These are phyloP conservation scores for Patiria pectinifera DNA, from an alignment of 53 echinoderm and acorn worm species.

Conservation along the genomic window DNA sequence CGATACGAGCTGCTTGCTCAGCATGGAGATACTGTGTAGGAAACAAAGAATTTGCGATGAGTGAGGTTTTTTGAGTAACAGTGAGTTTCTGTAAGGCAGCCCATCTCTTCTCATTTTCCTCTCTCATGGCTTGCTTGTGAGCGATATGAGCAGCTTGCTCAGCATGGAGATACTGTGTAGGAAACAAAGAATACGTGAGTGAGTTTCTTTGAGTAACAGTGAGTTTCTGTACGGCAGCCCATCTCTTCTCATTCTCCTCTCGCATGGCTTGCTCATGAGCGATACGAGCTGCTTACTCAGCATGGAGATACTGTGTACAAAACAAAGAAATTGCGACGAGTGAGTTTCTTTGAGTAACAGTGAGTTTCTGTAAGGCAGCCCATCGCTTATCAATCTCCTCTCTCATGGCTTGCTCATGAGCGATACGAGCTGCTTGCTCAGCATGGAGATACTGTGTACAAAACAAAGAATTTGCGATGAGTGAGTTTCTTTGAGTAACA, in stretches of 20 bases:
- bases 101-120: constrained; percentile 99
- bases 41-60: neutral
- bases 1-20: constrained; percentile 94
- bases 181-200: neutral
- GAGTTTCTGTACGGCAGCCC: constrained; percentile 62
- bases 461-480: neutral
- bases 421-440: constrained; percentile 94
- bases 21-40: constrained; percentile 91
- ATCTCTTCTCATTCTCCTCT: constrained; percentile 97
- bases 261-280: constrained; percentile 97
- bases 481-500: too few species aligned
- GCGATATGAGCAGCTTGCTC: constrained; percentile 96
- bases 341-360: too few species aligned
- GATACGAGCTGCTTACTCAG: constrained; percentile 94
- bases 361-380: constrained; percentile 54
- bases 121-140: constrained; percentile 96
- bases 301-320: constrained; percentile 87
- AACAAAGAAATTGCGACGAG: neutral
- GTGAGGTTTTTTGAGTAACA: neutral
- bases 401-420: constrained; percentile 96
- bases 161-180: constrained; percentile 89
- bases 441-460: constrained; percentile 89
- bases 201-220: too few species aligned
- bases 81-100: constrained; percentile 93
- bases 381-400: constrained; percentile 98